Evolutionary conservation across 2,888 invertebrate genomes (phyloP).

Genomic region (Trichopoda pennipes): DNA sequence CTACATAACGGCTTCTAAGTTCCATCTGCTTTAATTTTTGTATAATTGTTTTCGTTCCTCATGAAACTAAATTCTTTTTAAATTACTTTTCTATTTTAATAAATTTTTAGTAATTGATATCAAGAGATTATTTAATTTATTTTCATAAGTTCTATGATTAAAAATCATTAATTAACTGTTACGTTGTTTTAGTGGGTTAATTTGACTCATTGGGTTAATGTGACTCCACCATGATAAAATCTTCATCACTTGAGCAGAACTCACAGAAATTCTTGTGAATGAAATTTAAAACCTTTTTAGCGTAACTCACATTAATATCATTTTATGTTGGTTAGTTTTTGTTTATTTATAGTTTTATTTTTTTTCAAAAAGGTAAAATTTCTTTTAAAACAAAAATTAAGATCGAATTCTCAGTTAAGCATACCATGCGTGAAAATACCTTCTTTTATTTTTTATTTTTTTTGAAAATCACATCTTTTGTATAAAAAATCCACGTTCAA

Average conservation of each 20-base stretch:
- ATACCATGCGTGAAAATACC: conserved; percentile 79
- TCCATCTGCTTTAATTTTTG: too few relatives aligned
- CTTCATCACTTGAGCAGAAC: conserved; percentile 58
- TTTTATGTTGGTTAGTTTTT: conserved; percentile 32
- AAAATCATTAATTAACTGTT: too few relatives aligned
- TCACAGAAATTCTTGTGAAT: conserved; percentile 75
- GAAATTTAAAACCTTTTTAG: conserved; percentile 76
- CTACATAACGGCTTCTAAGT: too few relatives aligned
- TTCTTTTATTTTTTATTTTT: conserved; percentile 22
- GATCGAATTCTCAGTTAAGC: conserved; percentile 54
- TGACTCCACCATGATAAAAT: background rate
- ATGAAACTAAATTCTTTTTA: too few relatives aligned
- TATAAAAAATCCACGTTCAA: background rate
- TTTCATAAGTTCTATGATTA: too few relatives aligned
- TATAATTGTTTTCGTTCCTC: too few relatives aligned
- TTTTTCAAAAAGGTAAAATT: conserved; percentile 58
- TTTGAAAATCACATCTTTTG: conserved; percentile 11
- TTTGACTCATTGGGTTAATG: too few relatives aligned
- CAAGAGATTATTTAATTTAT: too few relatives aligned
- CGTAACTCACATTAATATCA: conserved; percentile 56
- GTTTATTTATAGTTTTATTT: conserved; percentile 31
- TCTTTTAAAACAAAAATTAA: conserved; percentile 46
- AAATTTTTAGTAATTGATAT: too few relatives aligned
- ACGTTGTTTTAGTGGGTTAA: too few relatives aligned
- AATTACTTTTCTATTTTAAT: too few relatives aligned